Conservation (phyloP, 2,888 invertebrate species). For the Cheilosia grossa region DNA sequence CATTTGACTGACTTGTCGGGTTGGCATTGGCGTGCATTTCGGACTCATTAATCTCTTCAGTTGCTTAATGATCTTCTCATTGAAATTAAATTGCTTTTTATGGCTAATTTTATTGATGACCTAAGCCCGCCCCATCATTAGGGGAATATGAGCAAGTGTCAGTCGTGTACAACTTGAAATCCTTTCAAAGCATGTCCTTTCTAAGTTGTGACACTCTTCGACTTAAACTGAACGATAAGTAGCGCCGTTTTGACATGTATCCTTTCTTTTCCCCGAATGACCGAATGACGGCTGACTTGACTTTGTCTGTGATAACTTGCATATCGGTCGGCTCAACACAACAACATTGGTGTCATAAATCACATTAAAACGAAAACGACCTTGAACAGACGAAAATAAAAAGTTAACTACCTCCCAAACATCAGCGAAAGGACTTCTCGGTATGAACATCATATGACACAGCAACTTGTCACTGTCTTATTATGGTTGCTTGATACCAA, state of each 20-base stretch:
- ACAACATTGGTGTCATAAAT: conserved; percentile 14
- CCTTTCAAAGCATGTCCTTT: no score
- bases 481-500: background rate
- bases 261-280: background rate
- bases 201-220: no score
- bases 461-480: conserved; percentile 2
- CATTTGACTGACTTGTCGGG: no score
- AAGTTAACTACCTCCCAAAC: background rate
- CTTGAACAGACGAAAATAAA: background rate
- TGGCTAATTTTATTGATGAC: no score
- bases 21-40: no score
- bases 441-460: background rate
- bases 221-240: no score
- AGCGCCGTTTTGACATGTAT: background rate
- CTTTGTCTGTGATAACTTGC: background rate
- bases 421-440: conserved; percentile 20
- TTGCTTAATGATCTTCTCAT: no score
- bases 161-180: no score
- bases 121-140: no score
- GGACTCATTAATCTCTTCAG: no score
- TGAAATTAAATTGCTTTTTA: no score
- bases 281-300: background rate
- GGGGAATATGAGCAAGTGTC: no score
- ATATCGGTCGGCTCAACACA: background rate
- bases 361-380: conserved; percentile 9